Evolutionary conservation across 1,140 invertebrate species (phyloP).

Genomic region (Drosophila tropicalis): DNA sequence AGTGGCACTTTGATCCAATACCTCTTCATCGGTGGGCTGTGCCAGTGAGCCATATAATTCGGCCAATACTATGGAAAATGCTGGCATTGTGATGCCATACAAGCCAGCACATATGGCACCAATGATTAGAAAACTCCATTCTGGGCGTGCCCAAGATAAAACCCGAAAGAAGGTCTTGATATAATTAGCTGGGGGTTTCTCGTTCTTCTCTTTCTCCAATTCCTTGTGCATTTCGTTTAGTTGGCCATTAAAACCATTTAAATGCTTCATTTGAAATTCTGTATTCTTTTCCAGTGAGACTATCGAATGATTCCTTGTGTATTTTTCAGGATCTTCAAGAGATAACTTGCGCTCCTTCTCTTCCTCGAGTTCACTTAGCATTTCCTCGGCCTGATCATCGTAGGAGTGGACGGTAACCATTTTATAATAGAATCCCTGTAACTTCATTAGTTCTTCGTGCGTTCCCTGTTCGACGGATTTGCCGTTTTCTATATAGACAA

Average conservation of each 20-base stretch:
- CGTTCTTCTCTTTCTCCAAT: conserved; percentile 10
- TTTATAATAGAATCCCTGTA: conserved; percentile 88
- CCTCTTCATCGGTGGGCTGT: conserved; percentile 85
- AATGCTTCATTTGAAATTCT: conserved; percentile 66
- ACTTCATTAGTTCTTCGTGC: conserved; percentile 90
- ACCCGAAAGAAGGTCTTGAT: conserved; percentile 85
- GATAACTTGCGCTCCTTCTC: conserved; percentile 85
- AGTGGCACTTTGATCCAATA: conserved; percentile 85
- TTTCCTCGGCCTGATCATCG: conserved; percentile 74
- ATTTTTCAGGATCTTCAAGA: conserved; percentile 35
- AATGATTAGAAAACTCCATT: conserved; percentile 89
- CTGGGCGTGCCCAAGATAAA: conserved; percentile 88
- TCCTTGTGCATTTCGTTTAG: not conserved
- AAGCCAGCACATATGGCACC: conserved; percentile 89
- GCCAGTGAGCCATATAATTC: conserved; percentile 88
- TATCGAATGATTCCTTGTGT: conserved; percentile 22
- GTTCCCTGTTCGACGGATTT: conserved; percentile 90
- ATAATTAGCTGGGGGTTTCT: conserved; percentile 40
- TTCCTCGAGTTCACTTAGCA: conserved; percentile 85
- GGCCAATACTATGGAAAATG: conserved; percentile 92
- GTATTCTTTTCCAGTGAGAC: conserved; percentile 57
- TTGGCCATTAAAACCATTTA: conserved; percentile 28
- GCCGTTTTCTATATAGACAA: conserved; percentile 90
- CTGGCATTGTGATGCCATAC: conserved; percentile 90
- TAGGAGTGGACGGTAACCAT: conserved; percentile 87